Percentiles rank a stretch among this genome's conserved stretches.
phyloP scores from a whole-genome alignment of 2,797 vertebrate genomes.

The Acipenser oxyrinchus region DNA sequence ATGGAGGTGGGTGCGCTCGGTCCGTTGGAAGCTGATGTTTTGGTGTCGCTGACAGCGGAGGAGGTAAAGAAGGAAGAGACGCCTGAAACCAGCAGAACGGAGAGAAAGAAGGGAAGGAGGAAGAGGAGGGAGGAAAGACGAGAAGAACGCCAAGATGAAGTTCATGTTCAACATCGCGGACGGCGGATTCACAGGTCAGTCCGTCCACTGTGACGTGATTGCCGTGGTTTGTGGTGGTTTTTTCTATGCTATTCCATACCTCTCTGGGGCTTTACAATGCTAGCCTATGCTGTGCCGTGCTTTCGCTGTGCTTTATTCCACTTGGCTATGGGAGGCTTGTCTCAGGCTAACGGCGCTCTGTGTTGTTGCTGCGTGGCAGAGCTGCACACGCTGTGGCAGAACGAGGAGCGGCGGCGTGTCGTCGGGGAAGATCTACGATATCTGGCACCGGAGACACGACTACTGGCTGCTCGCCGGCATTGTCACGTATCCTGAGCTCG shows the following conservation, averaged over 20 bases:
- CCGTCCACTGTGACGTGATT: neutral
- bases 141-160: slow-evolving; percentile 69
- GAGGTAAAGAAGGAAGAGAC: slow-evolving; percentile 68
- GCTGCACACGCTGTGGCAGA: slow-evolving; percentile 95
- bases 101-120: slow-evolving; percentile 72
- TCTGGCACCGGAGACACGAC: slow-evolving; percentile 96
- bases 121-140: slow-evolving; percentile 80
- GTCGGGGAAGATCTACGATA: slow-evolving; percentile 91
- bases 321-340: neutral
- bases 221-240: neutral
- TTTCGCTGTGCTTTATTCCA: too few relatives aligned
- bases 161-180: slow-evolving; percentile 99
- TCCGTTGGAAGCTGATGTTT: neutral
- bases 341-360: slow-evolving; percentile 9
- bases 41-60: slow-evolving; percentile 40
- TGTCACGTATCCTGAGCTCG: slow-evolving; percentile 83
- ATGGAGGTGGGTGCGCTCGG: neutral
- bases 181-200: slow-evolving; percentile 88
- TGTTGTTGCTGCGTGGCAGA: slow-evolving; percentile 53
- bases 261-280: too few relatives aligned
- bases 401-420: slow-evolving; percentile 87
- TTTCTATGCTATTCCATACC: too few relatives aligned
- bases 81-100: slow-evolving; percentile 75
- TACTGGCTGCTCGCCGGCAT: slow-evolving; percentile 97
- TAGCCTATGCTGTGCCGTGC: too few relatives aligned